A percentile compares a stretch with the other conserved stretches of the same genome.
Evolutionary conservation across 1,140 invertebrate species (phyloP).

Genomic region (Sarcophaga bullata): DNA sequence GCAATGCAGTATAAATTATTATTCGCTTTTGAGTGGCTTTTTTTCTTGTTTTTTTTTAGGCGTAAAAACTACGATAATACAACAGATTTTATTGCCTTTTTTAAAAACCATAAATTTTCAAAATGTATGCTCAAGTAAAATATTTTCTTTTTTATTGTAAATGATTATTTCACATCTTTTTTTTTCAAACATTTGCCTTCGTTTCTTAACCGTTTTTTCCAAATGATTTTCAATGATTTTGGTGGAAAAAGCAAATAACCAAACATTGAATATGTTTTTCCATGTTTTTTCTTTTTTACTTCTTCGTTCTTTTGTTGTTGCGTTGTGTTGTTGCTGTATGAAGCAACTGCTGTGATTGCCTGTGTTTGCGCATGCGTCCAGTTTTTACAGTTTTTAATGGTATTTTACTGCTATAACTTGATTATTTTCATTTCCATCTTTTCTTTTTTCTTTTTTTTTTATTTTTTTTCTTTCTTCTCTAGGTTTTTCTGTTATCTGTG

Average conservation of each 20-base stretch:
- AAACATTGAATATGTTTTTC: background rate
- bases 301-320: background rate
- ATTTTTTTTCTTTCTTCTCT: background rate
- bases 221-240: too few relatives aligned
- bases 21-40: too few relatives aligned
- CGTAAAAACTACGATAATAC: background rate
- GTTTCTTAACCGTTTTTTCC: too few relatives aligned
- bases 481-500: background rate
- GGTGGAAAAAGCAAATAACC: too few relatives aligned
- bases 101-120: background rate
- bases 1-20: too few relatives aligned
- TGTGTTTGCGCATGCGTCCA: slow-evolving; percentile 34
- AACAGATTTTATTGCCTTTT: background rate
- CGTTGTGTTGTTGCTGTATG: background rate
- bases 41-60: background rate
- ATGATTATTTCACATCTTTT: background rate
- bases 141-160: background rate
- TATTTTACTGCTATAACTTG: slow-evolving; percentile 34
- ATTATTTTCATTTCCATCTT: background rate
- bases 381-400: slow-evolving; percentile 41
- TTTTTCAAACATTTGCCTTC: too few relatives aligned
- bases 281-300: background rate
- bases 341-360: background rate
- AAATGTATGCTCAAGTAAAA: background rate
- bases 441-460: background rate